Conservation (phyloP, 2,888 invertebrate species). For the Horisme vitalbata region DNA sequence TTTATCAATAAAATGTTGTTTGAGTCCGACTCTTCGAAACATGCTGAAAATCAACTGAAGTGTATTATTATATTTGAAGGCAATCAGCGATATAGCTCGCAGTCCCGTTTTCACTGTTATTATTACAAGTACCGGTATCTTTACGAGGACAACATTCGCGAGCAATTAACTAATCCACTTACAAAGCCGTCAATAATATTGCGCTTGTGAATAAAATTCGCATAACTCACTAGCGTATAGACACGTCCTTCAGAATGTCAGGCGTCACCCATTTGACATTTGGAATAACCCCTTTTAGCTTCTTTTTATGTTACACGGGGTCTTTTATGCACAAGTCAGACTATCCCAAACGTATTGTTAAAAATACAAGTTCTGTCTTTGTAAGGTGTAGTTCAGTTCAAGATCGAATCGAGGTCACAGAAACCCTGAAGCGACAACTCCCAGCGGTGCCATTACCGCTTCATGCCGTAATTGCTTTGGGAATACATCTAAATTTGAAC, state of each 20-base stretch:
- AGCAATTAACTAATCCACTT: slow-evolving; percentile 15
- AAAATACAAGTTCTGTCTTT: slow-evolving; percentile 28
- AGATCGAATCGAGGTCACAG: slow-evolving; percentile 43
- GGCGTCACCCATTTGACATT: slow-evolving; percentile 35
- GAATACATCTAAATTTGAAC: slow-evolving; percentile 42
- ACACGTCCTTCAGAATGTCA: slow-evolving; percentile 34
- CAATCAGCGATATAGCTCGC: background rate
- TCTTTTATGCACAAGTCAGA: slow-evolving; percentile 32
- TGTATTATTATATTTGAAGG: slow-evolving; percentile 14
- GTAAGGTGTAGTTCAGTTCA: slow-evolving; percentile 27
- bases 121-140: slow-evolving; percentile 6
- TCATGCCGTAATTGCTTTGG: slow-evolving; percentile 52
- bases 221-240: slow-evolving; percentile 28
- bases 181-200: slow-evolving; percentile 18
- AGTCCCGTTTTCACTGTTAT: slow-evolving; percentile 1
- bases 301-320: slow-evolving; percentile 32
- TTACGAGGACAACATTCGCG: slow-evolving; percentile 12
- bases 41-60: slow-evolving; percentile 21
- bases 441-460: slow-evolving; percentile 43
- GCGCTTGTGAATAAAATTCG: slow-evolving; percentile 25
- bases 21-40: slow-evolving; percentile 24
- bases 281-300: slow-evolving; percentile 35
- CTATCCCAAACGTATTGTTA: slow-evolving; percentile 29
- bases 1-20: slow-evolving; percentile 33
- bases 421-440: slow-evolving; percentile 41